Percentiles rank a stretch among this genome's conserved stretches.
These are phyloP conservation scores for Orchestia grillus DNA, from an alignment of 1,140 invertebrate genomes.

Conservation along the genomic window DNA sequence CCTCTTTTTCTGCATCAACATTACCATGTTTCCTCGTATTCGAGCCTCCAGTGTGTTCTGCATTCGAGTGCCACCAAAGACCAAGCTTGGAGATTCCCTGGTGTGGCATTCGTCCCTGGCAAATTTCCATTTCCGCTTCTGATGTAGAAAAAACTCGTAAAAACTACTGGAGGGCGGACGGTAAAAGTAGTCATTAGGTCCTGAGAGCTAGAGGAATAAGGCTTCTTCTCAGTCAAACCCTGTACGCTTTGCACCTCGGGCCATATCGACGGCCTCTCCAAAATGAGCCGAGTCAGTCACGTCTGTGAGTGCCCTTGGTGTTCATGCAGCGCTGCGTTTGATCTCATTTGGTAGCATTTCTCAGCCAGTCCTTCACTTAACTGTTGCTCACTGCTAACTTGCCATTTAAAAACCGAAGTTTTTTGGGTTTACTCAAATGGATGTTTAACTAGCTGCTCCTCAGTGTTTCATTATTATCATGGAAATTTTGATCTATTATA, in stretches of 20 bases:
- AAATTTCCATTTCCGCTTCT: slow-evolving; percentile 46
- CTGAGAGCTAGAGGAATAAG: neutral
- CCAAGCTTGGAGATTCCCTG: neutral
- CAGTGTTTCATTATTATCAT: too few relatives aligned
- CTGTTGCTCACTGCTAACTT: too few relatives aligned
- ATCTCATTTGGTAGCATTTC: too few relatives aligned
- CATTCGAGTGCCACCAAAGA: neutral
- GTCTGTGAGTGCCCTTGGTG: too few relatives aligned
- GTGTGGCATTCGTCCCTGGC: slow-evolving; percentile 21
- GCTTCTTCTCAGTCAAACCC: neutral
- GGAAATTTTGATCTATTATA: too few relatives aligned
- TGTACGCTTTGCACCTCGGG: neutral
- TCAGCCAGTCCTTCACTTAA: too few relatives aligned
- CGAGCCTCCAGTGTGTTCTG: neutral
- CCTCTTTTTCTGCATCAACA: neutral
- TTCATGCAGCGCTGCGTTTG: too few relatives aligned
- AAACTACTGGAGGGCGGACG: neutral
- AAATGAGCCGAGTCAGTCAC: too few relatives aligned
- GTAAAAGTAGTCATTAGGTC: slow-evolving; percentile 38
- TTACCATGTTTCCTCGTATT: neutral
- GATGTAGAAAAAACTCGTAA: slow-evolving; percentile 15
- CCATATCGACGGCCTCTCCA: neutral
- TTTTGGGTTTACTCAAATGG: too few relatives aligned
- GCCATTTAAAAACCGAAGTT: too few relatives aligned
- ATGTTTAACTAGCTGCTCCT: too few relatives aligned